Percentiles rank a stretch among this genome's conserved stretches.
phyloP scores from a whole-genome alignment of 1,140 invertebrate genomes.

The Drosophila sturtevanti region DNA sequence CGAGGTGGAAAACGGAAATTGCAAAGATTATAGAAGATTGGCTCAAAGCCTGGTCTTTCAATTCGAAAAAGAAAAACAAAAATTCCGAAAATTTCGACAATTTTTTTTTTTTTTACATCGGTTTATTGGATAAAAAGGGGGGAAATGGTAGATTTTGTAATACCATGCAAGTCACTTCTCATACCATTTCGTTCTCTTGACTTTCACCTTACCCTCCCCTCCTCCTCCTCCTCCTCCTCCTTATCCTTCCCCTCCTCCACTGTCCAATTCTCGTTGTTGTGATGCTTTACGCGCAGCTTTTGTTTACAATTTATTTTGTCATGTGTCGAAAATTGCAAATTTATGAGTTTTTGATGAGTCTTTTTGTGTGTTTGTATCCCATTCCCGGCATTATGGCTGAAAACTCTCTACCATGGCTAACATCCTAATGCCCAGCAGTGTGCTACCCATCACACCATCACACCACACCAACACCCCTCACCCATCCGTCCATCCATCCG shows the following conservation, averaged over 20 bases:
- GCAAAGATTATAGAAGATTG: neutral
- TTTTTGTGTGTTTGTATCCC: constrained; percentile 66
- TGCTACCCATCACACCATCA: no score
- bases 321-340: constrained; percentile 80
- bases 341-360: constrained; percentile 80
- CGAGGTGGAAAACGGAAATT: no score
- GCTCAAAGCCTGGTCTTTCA: neutral
- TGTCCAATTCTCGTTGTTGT: neutral
- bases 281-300: constrained; percentile 5
- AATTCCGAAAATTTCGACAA: neutral
- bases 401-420: no score
- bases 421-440: no score
- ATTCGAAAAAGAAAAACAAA: no score
- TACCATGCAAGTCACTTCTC: no score
- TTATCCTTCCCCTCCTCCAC: neutral
- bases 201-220: neutral
- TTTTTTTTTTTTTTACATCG: neutral
- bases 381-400: constrained; percentile 31
- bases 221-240: neutral
- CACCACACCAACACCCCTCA: no score
- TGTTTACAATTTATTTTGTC: constrained; percentile 56
- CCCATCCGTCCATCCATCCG: no score
- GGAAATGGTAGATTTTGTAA: neutral
- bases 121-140: neutral
- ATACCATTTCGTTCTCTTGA: no score